Evolutionary conservation across 2,888 invertebrate genomes (phyloP), one percentile per base, ranked within the genome.

Genomic region (Ormia ochracea): DNA sequence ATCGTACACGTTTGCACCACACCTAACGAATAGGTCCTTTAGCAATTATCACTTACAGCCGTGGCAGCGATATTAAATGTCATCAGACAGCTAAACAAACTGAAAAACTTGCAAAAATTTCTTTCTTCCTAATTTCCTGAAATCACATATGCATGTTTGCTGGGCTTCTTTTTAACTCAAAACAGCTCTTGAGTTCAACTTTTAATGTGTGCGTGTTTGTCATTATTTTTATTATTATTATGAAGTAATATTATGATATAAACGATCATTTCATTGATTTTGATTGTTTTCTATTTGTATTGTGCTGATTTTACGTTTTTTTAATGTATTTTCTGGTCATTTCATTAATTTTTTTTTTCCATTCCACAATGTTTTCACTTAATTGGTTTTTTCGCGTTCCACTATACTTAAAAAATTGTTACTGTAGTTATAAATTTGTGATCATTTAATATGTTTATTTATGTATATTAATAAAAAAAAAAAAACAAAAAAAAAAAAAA

Each of bases 361-460:
- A 70, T 23, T 50, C 50, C 36, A 50, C 65, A 77, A 65, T 72
- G 38, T 52, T 78, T 56, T 48, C 12, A 17, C 54, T 75, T 59
- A 59, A 58, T 68, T 72, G 65, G 72, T 54, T 33, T 61, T 63
- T 50, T 75, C 28, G 7, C 52, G 14, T 50, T 65, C 45, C 28
- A 21, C 21, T 41, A 41, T 50, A 66, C 58, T 66, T 66, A 74
- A 58, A 66, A 58, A 9, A 31, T 6, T 63, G 31, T 36, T 23
- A 31, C n/a, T 63, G 54, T 48, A 31, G 50, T 28, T 58, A 70
- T 26, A 63, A 77, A 65, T 63, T 77, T 77, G 76, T 65, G 69
- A 77, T 72, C 76, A 76, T 80, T 66, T 80, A 80, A 76, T 80
- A 66, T 76, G 72, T 80, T 80, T 76, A 75, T 79, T 75, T 79